These are phyloP conservation scores for Dasyurus viverrinus DNA, from an alignment of 2,113 vertebrate species.

Conservation along the genomic window DNA sequence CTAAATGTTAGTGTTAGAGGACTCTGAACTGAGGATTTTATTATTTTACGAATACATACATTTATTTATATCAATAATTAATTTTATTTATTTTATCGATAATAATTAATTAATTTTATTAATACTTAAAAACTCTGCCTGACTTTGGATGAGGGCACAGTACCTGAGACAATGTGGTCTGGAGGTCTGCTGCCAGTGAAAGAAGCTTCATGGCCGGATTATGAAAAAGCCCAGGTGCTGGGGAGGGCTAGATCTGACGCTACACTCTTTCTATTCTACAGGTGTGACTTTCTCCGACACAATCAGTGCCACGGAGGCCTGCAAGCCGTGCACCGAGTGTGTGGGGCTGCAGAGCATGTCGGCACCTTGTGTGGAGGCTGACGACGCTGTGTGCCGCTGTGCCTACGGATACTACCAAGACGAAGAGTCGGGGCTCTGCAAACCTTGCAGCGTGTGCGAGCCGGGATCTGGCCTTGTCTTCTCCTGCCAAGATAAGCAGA, in stretches of 20 bases:
- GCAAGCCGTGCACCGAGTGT: slow-evolving; percentile 91
- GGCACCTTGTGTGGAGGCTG: slow-evolving; percentile 96
- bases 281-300: slow-evolving; percentile 94
- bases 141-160: not conserved
- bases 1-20: not conserved
- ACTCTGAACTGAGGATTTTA: not conserved
- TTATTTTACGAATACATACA: no score
- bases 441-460: slow-evolving; percentile 89
- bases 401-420: slow-evolving; percentile 91
- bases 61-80: no score
- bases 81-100: no score
- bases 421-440: slow-evolving; percentile 77
- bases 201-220: not conserved
- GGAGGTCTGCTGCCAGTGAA: not conserved
- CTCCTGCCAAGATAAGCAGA: slow-evolving; percentile 87
- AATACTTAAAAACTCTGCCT: not conserved
- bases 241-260: not conserved
- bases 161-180: not conserved
- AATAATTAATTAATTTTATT: no score
- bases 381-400: slow-evolving; percentile 92
- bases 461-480: slow-evolving; percentile 88
- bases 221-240: not conserved
- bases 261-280: slow-evolving; percentile 59
- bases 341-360: slow-evolving; percentile 93
- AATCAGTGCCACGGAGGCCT: slow-evolving; percentile 91